A percentile compares a stretch with the other conserved stretches of the same genome.
These are phyloP conservation scores for Pholis gunnellus DNA, from an alignment of 2,113 vertebrate species.

Conservation along the genomic window DNA sequence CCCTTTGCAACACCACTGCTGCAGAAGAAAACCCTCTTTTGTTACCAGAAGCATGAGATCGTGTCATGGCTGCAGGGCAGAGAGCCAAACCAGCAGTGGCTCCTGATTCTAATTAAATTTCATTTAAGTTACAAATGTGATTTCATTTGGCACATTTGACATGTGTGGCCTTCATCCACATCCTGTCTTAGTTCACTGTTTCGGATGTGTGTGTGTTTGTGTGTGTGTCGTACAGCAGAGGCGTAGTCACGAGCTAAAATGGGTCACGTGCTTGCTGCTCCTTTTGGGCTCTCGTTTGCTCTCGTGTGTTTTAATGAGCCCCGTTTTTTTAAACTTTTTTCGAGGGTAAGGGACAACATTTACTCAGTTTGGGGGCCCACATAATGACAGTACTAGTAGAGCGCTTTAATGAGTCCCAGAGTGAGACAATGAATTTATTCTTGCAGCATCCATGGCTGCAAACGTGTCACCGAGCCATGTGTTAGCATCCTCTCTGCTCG, in stretches of 20 bases:
- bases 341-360: slow-evolving; percentile 61
- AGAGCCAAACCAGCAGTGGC: slow-evolving; percentile 59
- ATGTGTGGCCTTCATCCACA: slow-evolving; percentile 50
- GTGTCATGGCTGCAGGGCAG: slow-evolving; percentile 40
- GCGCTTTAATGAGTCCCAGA: slow-evolving; percentile 65
- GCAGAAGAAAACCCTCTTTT: slow-evolving; percentile 15
- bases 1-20: not conserved
- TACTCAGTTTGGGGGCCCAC: slow-evolving; percentile 51
- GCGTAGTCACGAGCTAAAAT: slow-evolving; percentile 43
- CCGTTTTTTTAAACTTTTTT: slow-evolving; percentile 10
- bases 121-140: slow-evolving; percentile 63
- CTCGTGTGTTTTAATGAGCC: slow-evolving; percentile 67
- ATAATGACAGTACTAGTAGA: slow-evolving; percentile 42
- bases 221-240: not conserved
- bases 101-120: slow-evolving; percentile 68
- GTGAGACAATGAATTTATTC: slow-evolving; percentile 54
- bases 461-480: slow-evolving; percentile 22
- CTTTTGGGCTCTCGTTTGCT: slow-evolving; percentile 54
- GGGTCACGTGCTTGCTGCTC: slow-evolving; percentile 66
- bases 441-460: slow-evolving; percentile 38
- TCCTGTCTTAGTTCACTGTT: slow-evolving; percentile 22
- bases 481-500: slow-evolving; percentile 18
- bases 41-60: slow-evolving; percentile 4
- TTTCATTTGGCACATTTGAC: slow-evolving; percentile 69
- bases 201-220: slow-evolving; percentile 27